A percentile compares a stretch with the other conserved stretches of the same genome.
These are phyloP conservation scores for Indicator indicator DNA, from an alignment of 2,113 vertebrate species.

Conservation along the genomic window DNA sequence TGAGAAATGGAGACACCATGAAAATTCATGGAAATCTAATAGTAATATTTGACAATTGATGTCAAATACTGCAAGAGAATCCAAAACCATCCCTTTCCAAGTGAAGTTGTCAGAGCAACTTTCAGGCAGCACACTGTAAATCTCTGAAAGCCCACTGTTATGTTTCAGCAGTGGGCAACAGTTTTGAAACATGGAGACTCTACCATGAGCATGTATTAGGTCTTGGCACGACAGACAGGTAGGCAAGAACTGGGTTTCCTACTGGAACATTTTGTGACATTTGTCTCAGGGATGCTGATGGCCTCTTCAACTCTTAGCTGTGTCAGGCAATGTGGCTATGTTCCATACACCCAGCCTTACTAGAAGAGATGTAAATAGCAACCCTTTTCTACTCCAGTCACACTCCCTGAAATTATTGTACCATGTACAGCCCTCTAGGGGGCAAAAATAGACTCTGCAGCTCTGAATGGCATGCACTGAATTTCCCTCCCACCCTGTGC, in stretches of 20 bases:
- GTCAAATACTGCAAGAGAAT: slow-evolving; percentile 13
- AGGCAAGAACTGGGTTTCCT: background rate
- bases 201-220: rapidly evolving
- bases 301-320: background rate
- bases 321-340: rapidly evolving
- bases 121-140: background rate
- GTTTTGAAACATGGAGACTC: background rate
- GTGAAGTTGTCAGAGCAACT: background rate
- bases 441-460: background rate
- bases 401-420: rapidly evolving
- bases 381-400: background rate
- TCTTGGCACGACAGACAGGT: background rate
- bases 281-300: background rate
- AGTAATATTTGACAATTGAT: background rate
- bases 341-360: background rate
- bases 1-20: background rate
- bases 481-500: background rate
- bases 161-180: background rate
- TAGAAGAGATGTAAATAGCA: background rate
- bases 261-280: background rate
- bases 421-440: background rate
- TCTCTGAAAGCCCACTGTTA: background rate
- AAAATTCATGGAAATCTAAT: background rate
- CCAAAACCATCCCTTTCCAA: background rate
- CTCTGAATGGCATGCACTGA: background rate